These are phyloP conservation scores for Macrobrachium rosenbergii DNA, from an alignment of 1,140 invertebrate species.

Conservation along the genomic window DNA sequence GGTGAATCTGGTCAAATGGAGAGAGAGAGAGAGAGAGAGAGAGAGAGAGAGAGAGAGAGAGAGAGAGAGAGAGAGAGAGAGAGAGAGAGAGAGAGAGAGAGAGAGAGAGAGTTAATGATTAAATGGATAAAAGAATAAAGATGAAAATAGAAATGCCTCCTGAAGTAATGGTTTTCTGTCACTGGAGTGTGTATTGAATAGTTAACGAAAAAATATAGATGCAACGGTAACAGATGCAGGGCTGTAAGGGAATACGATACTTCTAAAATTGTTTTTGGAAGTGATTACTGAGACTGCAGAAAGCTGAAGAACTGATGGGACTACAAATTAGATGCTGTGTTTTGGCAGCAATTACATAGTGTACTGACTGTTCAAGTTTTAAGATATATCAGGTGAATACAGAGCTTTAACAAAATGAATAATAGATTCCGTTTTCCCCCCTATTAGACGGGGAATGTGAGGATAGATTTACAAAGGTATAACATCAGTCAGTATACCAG, in stretches of 20 bases:
- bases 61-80: constrained; percentile 12
- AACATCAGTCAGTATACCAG: background rate
- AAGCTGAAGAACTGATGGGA: too few species aligned
- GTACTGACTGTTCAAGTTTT: too few species aligned
- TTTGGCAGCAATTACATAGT: too few species aligned
- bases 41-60: constrained; percentile 13
- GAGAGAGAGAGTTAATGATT: background rate
- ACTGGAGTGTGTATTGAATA: background rate
- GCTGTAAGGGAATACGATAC: background rate
- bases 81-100: background rate
- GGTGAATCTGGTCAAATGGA: background rate
- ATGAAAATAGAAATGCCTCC: background rate
- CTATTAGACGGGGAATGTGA: background rate
- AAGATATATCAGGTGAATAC: too few species aligned
- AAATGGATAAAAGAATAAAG: background rate
- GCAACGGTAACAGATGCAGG: background rate
- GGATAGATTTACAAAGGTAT: background rate
- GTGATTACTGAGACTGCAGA: too few species aligned
- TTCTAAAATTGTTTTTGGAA: too few species aligned
- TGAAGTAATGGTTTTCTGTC: background rate
- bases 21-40: constrained; percentile 29
- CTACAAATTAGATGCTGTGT: too few species aligned
- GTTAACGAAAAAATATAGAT: too few species aligned
- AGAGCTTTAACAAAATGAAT: too few species aligned
- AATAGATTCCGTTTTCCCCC: too few species aligned